Evolutionary conservation across 92 coral and sea anemone species (phyloP).

Genomic region (Zoanthus sansibaricus): DNA sequence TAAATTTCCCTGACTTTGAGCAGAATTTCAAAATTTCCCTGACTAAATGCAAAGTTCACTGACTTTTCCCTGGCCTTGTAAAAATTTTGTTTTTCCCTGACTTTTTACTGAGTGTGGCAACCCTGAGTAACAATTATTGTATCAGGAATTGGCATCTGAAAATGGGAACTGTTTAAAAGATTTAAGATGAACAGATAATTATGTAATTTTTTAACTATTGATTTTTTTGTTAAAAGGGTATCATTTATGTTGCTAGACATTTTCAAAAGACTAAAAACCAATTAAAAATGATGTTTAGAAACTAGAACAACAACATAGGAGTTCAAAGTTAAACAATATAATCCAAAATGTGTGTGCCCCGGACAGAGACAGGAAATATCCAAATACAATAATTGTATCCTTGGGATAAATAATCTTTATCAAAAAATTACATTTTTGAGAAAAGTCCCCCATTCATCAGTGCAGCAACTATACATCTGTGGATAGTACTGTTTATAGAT

Average conservation of each 20-base stretch:
- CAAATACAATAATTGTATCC: slow-evolving; percentile 46
- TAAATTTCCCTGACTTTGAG: too few relatives aligned
- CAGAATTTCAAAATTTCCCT: too few relatives aligned
- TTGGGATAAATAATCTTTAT: slow-evolving; percentile 43
- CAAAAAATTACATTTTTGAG: slow-evolving; percentile 39
- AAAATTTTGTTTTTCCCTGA: not conserved
- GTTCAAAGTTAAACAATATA: slow-evolving; percentile 17
- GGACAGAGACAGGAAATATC: slow-evolving; percentile 50
- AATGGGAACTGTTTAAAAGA: slow-evolving; percentile 42
- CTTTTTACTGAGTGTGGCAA: not conserved
- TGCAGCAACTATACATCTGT: slow-evolving; percentile 53
- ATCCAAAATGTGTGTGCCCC: slow-evolving; percentile 33
- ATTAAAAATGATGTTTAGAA: slow-evolving; percentile 46
- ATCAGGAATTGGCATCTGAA: slow-evolving; percentile 53
- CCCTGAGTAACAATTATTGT: slow-evolving; percentile 37
- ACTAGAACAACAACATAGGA: slow-evolving; percentile 46
- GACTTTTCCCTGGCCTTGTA: too few relatives aligned
- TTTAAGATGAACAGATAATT: slow-evolving; percentile 47
- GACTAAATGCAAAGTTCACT: too few relatives aligned
- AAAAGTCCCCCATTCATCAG: slow-evolving; percentile 64
- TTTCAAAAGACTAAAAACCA: slow-evolving; percentile 35
- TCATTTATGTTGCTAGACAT: slow-evolving; percentile 47
- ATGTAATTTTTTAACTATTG: slow-evolving; percentile 18
- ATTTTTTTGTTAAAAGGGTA: slow-evolving; percentile 50
- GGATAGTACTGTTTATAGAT: slow-evolving; percentile 31